These are phyloP conservation scores for Chalcosyrphus nemorum DNA, from an alignment of 2,888 invertebrate species.

Conservation along the genomic window DNA sequence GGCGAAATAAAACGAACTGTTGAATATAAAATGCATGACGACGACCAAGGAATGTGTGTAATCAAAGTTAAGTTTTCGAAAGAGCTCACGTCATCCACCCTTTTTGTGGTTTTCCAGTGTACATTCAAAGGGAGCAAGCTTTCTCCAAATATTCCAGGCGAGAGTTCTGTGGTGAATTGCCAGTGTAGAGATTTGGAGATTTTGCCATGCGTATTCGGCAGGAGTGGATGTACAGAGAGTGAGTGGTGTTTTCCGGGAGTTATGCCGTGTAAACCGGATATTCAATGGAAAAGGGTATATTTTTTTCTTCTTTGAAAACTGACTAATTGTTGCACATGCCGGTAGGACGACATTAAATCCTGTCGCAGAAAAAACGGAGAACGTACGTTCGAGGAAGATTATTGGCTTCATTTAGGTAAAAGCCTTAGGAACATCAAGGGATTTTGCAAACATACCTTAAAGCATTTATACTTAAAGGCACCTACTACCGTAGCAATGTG, in stretches of 20 bases:
- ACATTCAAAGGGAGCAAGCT: neutral
- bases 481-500: too few species aligned
- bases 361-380: too few species aligned
- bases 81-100: constrained; percentile 8
- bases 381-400: too few species aligned
- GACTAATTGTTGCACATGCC: constrained; percentile 56
- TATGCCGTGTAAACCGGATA: constrained; percentile 7
- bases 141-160: constrained; percentile 8
- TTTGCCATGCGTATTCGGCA: constrained; percentile 9
- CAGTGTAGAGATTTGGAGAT: constrained; percentile 2
- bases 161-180: constrained; percentile 21
- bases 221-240: neutral
- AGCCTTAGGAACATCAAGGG: too few species aligned
- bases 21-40: constrained; percentile 53
- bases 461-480: too few species aligned
- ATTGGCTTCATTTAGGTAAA: too few species aligned
- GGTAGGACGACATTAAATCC: too few species aligned
- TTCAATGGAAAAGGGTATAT: neutral
- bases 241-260: neutral
- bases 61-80: neutral
- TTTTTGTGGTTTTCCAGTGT: constrained; percentile 6
- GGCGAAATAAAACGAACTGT: constrained; percentile 57
- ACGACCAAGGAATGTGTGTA: neutral
- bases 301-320: too few species aligned
- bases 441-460: too few species aligned